Conservation (phyloP, 2,888 invertebrate genomes). For the Drosophila atroscutellata region DNA sequence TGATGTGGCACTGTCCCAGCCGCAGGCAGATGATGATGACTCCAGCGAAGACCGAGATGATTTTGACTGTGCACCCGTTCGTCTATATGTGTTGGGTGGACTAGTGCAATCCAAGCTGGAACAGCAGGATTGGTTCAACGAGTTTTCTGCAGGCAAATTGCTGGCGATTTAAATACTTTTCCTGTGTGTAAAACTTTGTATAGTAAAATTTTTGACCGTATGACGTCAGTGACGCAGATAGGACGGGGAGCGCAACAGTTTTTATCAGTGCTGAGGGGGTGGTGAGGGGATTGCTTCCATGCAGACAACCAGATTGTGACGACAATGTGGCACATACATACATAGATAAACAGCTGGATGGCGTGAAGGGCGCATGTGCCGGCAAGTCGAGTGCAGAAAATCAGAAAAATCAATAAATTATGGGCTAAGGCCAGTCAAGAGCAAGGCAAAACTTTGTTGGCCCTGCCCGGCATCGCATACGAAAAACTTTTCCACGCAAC, state of each 20-base stretch:
- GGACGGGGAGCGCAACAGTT: slow-evolving; percentile 45
- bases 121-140: slow-evolving; percentile 41
- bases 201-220: slow-evolving; percentile 8
- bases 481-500: slow-evolving; percentile 44
- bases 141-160: slow-evolving; percentile 22
- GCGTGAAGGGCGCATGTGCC: slow-evolving; percentile 73
- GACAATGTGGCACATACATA: slow-evolving; percentile 37
- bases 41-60: neutral
- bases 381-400: slow-evolving; percentile 51
- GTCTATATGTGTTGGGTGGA: slow-evolving; percentile 42
- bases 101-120: slow-evolving; percentile 28
- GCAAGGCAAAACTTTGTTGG: slow-evolving; percentile 74
- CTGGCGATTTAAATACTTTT: slow-evolving; percentile 3
- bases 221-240: slow-evolving; percentile 50
- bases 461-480: slow-evolving; percentile 31
- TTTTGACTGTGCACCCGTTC: slow-evolving; percentile 25
- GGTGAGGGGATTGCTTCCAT: neutral
- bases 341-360: slow-evolving; percentile 44
- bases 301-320: slow-evolving; percentile 36
- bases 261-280: slow-evolving; percentile 7
- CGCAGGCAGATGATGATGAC: neutral
- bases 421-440: slow-evolving; percentile 82
- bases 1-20: slow-evolving; percentile 49
- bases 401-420: slow-evolving; percentile 80
- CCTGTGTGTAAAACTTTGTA: neutral